Conservation (phyloP, 2,888 invertebrate genomes). For the Phalera bucephala region DNA sequence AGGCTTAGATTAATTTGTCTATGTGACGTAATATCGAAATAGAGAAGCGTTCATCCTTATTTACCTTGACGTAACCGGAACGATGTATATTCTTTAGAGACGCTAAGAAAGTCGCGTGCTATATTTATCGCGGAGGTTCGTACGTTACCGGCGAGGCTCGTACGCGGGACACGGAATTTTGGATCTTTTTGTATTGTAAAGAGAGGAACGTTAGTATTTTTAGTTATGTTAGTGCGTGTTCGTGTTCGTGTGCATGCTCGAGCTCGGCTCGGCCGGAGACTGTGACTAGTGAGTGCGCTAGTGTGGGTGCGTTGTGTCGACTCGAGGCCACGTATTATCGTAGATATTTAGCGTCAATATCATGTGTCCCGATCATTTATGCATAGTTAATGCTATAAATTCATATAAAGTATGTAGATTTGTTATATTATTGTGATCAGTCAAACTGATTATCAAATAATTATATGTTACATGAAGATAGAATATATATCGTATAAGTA, state of each 20-base stretch:
- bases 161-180: constrained; percentile 35
- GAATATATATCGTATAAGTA: constrained; percentile 46
- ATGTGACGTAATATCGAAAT: too few relatives aligned
- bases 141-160: too few relatives aligned
- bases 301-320: constrained; percentile 38
- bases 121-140: too few relatives aligned
- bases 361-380: constrained; percentile 51
- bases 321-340: constrained; percentile 46
- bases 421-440: constrained; percentile 46
- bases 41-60: too few relatives aligned
- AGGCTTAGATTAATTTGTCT: too few relatives aligned
- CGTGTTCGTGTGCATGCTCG: constrained; percentile 7
- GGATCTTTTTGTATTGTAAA: constrained; percentile 45
- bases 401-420: constrained; percentile 29
- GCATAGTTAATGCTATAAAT: constrained; percentile 32
- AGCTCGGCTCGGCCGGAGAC: neutral
- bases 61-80: too few relatives aligned
- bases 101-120: too few relatives aligned
- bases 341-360: constrained; percentile 57
- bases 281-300: constrained; percentile 22
- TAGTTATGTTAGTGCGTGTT: constrained; percentile 26
- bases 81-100: too few relatives aligned
- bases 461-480: constrained; percentile 42
- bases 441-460: constrained; percentile 49
- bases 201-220: constrained; percentile 33